These are phyloP conservation scores for Aplochiton taeniatus DNA, from an alignment of 2,797 vertebrate species.

Conservation along the genomic window DNA sequence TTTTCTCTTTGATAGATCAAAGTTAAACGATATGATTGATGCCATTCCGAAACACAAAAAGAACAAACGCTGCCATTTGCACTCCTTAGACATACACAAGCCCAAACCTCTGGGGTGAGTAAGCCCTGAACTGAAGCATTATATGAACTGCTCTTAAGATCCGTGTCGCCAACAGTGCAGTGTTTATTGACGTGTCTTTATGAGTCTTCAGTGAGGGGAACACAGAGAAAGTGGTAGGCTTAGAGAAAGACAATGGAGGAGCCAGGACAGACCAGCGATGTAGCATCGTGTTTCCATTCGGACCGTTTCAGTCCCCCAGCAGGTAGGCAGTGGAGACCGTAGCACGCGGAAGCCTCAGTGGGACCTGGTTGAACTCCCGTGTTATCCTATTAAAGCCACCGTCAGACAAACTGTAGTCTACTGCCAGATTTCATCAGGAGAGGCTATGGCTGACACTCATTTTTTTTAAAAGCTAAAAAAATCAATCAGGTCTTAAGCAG, in stretches of 20 bases:
- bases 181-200: slow-evolving; percentile 15
- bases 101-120: slow-evolving; percentile 97
- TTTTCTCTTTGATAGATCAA: slow-evolving; percentile 79
- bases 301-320: slow-evolving; percentile 71
- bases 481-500: too few species aligned
- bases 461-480: too few species aligned
- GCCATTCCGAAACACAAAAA: slow-evolving; percentile 99
- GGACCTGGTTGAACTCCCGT: too few species aligned
- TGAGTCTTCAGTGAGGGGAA: slow-evolving; percentile 38
- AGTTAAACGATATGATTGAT: slow-evolving; percentile 94
- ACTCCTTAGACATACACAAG: slow-evolving; percentile 98
- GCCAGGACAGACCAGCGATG: slow-evolving; percentile 74
- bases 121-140: slow-evolving; percentile 4
- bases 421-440: too few species aligned
- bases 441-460: too few species aligned
- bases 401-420: too few species aligned
- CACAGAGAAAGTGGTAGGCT: slow-evolving; percentile 75
- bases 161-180: not conserved
- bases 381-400: too few species aligned
- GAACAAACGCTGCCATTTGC: slow-evolving; percentile 96
- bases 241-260: slow-evolving; percentile 71
- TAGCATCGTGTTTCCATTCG: slow-evolving; percentile 76
- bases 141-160: not conserved
- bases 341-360: too few species aligned
- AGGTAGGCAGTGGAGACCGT: slow-evolving; percentile 62